Evolutionary conservation across 2,113 vertebrate species (phyloP).

Genomic region (Grus americana): DNA sequence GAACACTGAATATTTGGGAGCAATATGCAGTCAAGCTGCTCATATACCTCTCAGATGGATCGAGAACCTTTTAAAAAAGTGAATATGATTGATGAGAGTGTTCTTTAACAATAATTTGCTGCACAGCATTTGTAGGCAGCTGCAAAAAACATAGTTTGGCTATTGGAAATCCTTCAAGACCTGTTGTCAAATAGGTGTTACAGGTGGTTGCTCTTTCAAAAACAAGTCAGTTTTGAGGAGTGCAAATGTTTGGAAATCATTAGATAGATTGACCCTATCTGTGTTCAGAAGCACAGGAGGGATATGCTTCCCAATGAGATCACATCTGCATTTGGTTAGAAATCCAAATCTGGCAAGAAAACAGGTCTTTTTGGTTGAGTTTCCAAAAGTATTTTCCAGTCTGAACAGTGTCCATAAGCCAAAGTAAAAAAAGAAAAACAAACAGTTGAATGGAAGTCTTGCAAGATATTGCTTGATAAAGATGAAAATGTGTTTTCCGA

Average conservation of each 20-base stretch:
- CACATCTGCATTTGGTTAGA: background rate
- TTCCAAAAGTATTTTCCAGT: background rate
- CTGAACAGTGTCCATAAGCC: background rate
- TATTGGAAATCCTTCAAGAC: background rate
- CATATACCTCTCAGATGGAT: background rate
- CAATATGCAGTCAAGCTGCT: background rate
- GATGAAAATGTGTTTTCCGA: background rate
- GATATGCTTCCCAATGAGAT: background rate
- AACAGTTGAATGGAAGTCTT: background rate
- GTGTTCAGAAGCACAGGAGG: background rate
- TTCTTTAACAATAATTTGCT: background rate
- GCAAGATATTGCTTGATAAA: background rate
- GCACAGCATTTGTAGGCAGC: background rate
- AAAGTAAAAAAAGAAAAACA: background rate
- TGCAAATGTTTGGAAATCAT: background rate
- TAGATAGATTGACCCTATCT: background rate
- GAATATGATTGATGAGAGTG: background rate
- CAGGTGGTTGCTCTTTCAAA: background rate
- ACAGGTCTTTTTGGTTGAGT: background rate
- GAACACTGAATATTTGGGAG: background rate
- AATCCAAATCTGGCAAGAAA: background rate
- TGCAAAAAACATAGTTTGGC: background rate
- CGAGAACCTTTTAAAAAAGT: background rate
- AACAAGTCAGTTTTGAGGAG: background rate
- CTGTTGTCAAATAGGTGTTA: background rate